phyloP scores from a whole-genome alignment of 2,888 invertebrate species.

The Dichetophora obliterata region DNA sequence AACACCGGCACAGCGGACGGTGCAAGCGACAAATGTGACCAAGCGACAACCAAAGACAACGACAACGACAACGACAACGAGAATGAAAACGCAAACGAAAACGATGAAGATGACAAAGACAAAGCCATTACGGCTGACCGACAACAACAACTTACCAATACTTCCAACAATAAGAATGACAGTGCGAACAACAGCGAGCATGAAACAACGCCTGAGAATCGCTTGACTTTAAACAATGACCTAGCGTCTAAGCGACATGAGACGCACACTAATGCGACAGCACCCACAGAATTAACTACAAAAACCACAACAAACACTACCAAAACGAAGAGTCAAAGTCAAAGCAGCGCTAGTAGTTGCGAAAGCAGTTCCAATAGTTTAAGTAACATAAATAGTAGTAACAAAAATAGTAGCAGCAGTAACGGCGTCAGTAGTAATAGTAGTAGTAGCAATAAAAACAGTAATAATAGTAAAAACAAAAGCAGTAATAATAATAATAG shows the following conservation, averaged over 20 bases:
- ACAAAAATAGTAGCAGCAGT: slow-evolving; percentile 22
- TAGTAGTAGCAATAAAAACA: slow-evolving; percentile 47
- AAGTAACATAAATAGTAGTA: slow-evolving; percentile 44
- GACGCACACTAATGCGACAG: no score
- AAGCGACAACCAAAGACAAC: slow-evolving; percentile 32
- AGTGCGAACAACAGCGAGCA: no score
- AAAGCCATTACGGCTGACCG: slow-evolving; percentile 39
- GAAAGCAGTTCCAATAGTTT: slow-evolving; percentile 50
- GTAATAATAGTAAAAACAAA: slow-evolving; percentile 48
- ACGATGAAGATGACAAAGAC: slow-evolving; percentile 39
- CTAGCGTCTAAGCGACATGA: no score
- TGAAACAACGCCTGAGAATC: no score
- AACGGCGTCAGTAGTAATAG: slow-evolving; percentile 42
- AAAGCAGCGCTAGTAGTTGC: slow-evolving; percentile 47
- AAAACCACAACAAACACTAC: slow-evolving; percentile 31
- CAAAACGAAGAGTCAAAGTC: slow-evolving; percentile 42
- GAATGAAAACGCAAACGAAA: slow-evolving; percentile 35
- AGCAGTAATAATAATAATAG: slow-evolving; percentile 46
- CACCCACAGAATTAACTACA: slow-evolving; percentile 11
- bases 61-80: slow-evolving; percentile 34
- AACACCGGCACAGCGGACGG: slow-evolving; percentile 9
- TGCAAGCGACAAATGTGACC: slow-evolving; percentile 32
- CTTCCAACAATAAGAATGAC: no score
- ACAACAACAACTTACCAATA: background rate
- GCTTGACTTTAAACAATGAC: no score